These are phyloP conservation scores for Hipparchia sbordonii DNA, from an alignment of 2,888 invertebrate species.

Conservation along the genomic window DNA sequence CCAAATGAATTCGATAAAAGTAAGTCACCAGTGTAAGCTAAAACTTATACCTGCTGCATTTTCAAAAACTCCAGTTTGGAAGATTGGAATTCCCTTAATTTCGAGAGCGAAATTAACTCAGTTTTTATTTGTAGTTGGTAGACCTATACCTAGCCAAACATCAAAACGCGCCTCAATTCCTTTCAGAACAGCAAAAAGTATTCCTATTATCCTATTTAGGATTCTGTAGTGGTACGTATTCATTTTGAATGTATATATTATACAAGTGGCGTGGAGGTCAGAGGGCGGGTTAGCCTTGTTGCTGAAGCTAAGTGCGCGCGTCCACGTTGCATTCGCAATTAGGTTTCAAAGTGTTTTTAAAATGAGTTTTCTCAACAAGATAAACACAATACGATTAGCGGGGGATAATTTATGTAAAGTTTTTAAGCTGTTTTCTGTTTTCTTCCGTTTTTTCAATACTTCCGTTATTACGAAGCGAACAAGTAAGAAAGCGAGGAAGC, in stretches of 20 bases:
- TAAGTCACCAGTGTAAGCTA: neutral
- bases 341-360: constrained; percentile 10
- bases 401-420: neutral
- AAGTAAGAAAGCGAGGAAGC: no score
- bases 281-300: constrained; percentile 2
- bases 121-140: no score
- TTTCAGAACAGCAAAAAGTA: neutral
- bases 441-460: neutral
- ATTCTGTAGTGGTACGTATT: neutral
- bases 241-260: neutral
- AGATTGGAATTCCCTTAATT: constrained; percentile 8
- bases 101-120: neutral
- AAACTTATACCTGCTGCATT: constrained; percentile 7
- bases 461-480: neutral
- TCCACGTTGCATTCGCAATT: constrained; percentile 1
- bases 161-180: no score
- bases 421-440: neutral
- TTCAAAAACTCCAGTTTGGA: constrained; percentile 16
- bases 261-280: constrained; percentile 4
- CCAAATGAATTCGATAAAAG: no score
- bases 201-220: neutral
- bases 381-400: constrained; percentile 8
- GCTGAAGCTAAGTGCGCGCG: neutral
- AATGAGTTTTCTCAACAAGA: constrained; percentile 16
- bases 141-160: no score